A percentile compares a stretch with the other conserved stretches of the same genome.
These are phyloP conservation scores for Hirtodrosophila duncani DNA, from an alignment of 2,888 invertebrate genomes.

Conservation along the genomic window DNA sequence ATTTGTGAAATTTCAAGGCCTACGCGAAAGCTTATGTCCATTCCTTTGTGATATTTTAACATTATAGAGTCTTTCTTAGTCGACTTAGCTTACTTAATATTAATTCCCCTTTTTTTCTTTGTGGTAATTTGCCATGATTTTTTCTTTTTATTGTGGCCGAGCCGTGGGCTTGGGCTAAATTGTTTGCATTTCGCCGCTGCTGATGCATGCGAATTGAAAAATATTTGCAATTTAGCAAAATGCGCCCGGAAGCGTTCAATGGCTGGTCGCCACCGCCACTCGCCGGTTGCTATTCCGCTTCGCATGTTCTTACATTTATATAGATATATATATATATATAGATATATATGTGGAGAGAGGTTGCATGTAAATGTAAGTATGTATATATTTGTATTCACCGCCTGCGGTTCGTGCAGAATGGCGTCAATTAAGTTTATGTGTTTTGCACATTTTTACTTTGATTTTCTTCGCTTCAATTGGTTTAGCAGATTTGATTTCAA, in stretches of 20 bases:
- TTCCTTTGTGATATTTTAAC: too few species aligned
- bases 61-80: too few species aligned
- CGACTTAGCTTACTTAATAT: background rate
- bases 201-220: constrained; percentile 67
- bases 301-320: too few species aligned
- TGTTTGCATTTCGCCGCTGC: constrained; percentile 63
- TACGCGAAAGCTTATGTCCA: too few species aligned
- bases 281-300: background rate
- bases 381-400: constrained; percentile 33
- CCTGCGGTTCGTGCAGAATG: constrained; percentile 59
- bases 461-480: constrained; percentile 6
- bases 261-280: constrained; percentile 2
- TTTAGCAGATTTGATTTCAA: too few species aligned
- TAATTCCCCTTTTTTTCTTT: background rate
- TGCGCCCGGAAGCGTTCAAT: constrained; percentile 59
- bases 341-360: too few species aligned
- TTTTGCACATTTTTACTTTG: constrained; percentile 7
- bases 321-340: too few species aligned
- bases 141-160: constrained; percentile 39
- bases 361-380: too few species aligned
- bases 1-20: too few species aligned
- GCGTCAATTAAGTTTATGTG: constrained; percentile 50
- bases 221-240: constrained; percentile 74
- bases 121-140: constrained; percentile 12
- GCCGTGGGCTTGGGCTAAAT: constrained; percentile 61